Percentiles rank a stretch among this genome's conserved stretches.
Conservation (phyloP, 2,113 vertebrate genomes). For the Sinocyclocheilus anophthalmus region DNA sequence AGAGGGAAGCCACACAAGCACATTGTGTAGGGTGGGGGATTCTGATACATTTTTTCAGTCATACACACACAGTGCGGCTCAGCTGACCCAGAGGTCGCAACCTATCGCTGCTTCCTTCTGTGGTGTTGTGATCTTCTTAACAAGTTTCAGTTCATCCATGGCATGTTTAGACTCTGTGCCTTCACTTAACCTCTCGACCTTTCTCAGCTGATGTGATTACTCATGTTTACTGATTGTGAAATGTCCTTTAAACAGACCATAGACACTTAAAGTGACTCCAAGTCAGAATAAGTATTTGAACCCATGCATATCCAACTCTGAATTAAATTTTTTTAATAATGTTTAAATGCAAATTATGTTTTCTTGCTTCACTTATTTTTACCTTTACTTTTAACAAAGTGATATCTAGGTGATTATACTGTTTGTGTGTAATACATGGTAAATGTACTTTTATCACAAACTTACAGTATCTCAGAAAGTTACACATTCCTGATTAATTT, state of each 20-base stretch:
- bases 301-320: neutral
- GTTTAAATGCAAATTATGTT: neutral
- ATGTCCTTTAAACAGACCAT: neutral
- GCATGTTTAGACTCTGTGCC: constrained; percentile 38
- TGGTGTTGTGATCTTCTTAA: constrained; percentile 63
- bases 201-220: constrained; percentile 37
- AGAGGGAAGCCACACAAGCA: constrained; percentile 73
- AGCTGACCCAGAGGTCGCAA: constrained; percentile 71
- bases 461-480: neutral
- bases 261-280: constrained; percentile 1
- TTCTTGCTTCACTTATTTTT: neutral
- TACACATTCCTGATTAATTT: neutral
- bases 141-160: constrained; percentile 76
- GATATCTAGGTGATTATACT: neutral
- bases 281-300: neutral
- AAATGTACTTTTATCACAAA: neutral
- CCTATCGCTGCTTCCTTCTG: constrained; percentile 60
- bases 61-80: constrained; percentile 55
- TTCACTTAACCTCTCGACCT: constrained; percentile 43
- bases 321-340: neutral
- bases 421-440: neutral
- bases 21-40: constrained; percentile 61
- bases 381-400: neutral
- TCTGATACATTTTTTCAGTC: constrained; percentile 61
- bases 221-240: neutral